These are phyloP conservation scores for Phortica okadai DNA, from an alignment of 2,888 invertebrate species.

Conservation along the genomic window DNA sequence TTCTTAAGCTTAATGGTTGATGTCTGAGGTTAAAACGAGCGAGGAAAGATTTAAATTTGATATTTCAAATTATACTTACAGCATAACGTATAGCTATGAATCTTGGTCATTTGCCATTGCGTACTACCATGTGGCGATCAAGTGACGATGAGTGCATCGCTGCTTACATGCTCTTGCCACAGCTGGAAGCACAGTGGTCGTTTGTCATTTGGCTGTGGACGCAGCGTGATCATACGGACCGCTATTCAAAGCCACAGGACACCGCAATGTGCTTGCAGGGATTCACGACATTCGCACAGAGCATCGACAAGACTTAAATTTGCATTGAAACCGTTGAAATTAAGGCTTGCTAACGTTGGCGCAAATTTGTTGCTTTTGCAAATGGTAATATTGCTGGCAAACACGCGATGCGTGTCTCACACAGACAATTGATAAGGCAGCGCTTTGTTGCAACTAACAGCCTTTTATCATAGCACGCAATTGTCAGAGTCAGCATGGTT, in stretches of 20 bases:
- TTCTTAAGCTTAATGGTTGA: background rate
- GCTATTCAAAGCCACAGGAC: constrained; percentile 86
- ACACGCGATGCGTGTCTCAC: background rate
- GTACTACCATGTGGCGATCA: constrained; percentile 57
- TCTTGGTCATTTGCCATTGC: too few species aligned
- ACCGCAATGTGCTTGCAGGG: constrained; percentile 24
- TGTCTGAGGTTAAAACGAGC: background rate
- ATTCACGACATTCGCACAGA: constrained; percentile 58
- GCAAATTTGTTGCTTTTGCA: too few species aligned
- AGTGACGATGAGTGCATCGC: constrained; percentile 87
- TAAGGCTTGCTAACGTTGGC: too few species aligned
- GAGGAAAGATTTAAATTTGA: too few species aligned
- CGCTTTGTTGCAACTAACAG: background rate
- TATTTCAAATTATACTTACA: too few species aligned
- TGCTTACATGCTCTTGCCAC: constrained; percentile 87
- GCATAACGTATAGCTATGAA: too few species aligned
- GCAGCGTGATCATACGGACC: constrained; percentile 81
- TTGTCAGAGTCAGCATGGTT: background rate
- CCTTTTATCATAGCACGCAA: background rate
- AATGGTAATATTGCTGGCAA: too few species aligned
- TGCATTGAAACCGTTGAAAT: too few species aligned
- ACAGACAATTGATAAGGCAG: background rate
- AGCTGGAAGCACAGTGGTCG: constrained; percentile 74
- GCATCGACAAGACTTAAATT: background rate
- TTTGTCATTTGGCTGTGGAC: constrained; percentile 82